Conservation (phyloP, 2,888 invertebrate genomes). For the Lasius platythorax region DNA sequence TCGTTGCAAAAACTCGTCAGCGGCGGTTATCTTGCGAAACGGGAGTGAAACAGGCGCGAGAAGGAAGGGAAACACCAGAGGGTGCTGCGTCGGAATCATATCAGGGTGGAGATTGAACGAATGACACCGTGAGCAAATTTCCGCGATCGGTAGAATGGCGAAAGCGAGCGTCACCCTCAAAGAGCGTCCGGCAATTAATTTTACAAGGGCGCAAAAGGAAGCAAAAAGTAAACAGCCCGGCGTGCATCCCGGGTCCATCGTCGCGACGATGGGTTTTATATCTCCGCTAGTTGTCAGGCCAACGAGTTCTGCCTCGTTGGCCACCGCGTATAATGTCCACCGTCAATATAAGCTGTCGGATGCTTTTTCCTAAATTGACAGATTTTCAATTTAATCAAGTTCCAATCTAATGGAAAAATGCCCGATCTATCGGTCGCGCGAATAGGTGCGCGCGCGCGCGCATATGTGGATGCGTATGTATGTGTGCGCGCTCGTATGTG, state of each 20-base stretch:
- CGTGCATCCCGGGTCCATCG: slow-evolving; percentile 67
- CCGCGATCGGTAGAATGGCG: slow-evolving; percentile 60
- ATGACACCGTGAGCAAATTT: slow-evolving; percentile 73
- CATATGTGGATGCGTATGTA: neutral
- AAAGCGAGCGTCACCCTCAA: slow-evolving; percentile 72
- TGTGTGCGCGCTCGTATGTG: neutral
- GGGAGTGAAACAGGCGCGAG: neutral
- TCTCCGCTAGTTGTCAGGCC: slow-evolving; percentile 82
- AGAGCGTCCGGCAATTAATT: slow-evolving; percentile 76
- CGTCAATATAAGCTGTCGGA: slow-evolving; percentile 85
- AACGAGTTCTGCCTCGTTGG: slow-evolving; percentile 80
- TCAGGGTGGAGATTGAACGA: slow-evolving; percentile 72
- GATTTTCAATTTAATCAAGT: slow-evolving; percentile 86
- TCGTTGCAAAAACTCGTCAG: slow-evolving; percentile 45
- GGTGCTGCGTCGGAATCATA: slow-evolving; percentile 53
- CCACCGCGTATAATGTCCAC: slow-evolving; percentile 82
- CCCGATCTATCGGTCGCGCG: slow-evolving; percentile 82
- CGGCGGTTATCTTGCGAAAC: slow-evolving; percentile 26
- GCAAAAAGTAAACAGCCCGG: slow-evolving; percentile 71
- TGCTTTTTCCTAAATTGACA: slow-evolving; percentile 85
- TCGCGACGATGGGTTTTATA: slow-evolving; percentile 76
- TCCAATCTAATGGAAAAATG: slow-evolving; percentile 85
- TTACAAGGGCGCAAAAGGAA: slow-evolving; percentile 75
- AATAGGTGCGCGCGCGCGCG: slow-evolving; percentile 23
- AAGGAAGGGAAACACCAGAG: neutral